Evolutionary conservation across 2,888 invertebrate genomes (phyloP), one percentile per base, ranked within the genome.

Genomic region (Lampropteryx suffumata): DNA sequence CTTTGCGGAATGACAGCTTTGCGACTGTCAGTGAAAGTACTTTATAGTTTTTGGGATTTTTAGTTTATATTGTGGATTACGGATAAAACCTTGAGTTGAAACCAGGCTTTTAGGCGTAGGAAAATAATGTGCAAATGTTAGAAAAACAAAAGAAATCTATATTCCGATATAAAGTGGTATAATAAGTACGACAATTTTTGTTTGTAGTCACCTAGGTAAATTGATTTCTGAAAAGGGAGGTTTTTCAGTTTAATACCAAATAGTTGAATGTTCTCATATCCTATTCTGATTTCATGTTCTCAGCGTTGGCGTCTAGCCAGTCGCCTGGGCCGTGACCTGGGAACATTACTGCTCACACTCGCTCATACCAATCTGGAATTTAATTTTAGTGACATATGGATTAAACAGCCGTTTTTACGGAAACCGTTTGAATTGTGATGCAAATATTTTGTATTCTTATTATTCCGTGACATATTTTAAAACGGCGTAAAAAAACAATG

Each of bases 301-400:
- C 40, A 52, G 42, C 17, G 26, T 62, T 69, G 69, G 69, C 69
- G 43, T 42, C 9, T 12, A 48, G 67, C 69, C 69, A 69, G 61
- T 55, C 55, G 53, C 37, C 17, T 50, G 36, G 55, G 50, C 45
- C 66, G 64, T 65, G 64, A 66, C 66, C 61, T 51, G 59, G 49
- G 61, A 57, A 54, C 52, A 56, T 62, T 62, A 59, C 51, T 48
- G 39, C 39, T 49, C 50, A 48, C 37, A 44, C 33, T 39, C 56
- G 51, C 51, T 52, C 61, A 62, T 62, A 64, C 66, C 65, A 68
- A 64, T 67, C 59, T 53, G 59, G 58, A 69, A 66, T 71, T 71
- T 66, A 67, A 72, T 72, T 69, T 72, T 30, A 55, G 51, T 63
- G 67, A 76, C 70, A 69, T 73, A 76, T 78, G 71, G 67, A 68